Evolutionary conservation across 2,797 vertebrate species (phyloP).

Genomic region (Takifugu ocellatus): DNA sequence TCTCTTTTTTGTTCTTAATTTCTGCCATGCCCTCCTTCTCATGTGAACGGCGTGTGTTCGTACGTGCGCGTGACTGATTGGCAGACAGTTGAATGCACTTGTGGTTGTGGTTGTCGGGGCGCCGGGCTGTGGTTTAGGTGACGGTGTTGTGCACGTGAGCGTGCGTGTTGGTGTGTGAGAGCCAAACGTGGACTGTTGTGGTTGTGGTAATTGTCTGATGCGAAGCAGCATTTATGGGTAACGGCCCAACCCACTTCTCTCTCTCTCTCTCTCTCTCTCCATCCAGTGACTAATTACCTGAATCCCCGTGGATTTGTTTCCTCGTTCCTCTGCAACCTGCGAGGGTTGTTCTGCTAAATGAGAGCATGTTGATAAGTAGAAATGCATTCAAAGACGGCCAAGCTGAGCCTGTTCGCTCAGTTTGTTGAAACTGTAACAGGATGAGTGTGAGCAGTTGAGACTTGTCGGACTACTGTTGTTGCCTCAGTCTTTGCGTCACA

Average conservation of each 20-base stretch:
- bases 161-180: slow-evolving; percentile 7
- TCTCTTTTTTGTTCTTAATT: slow-evolving; percentile 33
- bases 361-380: slow-evolving; percentile 58
- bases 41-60: slow-evolving; percentile 11
- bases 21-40: slow-evolving; percentile 28
- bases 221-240: slow-evolving; percentile 56
- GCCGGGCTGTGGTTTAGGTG: slow-evolving; percentile 51
- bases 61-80: slow-evolving; percentile 30
- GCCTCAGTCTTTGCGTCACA: too few species aligned
- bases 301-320: slow-evolving; percentile 65
- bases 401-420: slow-evolving; percentile 17
- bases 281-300: slow-evolving; percentile 70
- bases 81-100: slow-evolving; percentile 63
- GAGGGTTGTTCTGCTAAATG: slow-evolving; percentile 63
- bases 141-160: slow-evolving; percentile 32
- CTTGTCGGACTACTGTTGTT: too few species aligned
- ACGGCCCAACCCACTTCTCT: slow-evolving; percentile 38
- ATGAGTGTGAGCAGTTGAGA: slow-evolving; percentile 3
- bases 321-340: slow-evolving; percentile 60
- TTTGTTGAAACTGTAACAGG: slow-evolving; percentile 8
- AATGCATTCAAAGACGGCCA: slow-evolving; percentile 42
- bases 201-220: slow-evolving; percentile 68
- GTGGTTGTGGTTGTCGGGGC: slow-evolving; percentile 66
- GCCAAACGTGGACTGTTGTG: slow-evolving; percentile 58
- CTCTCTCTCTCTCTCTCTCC: slow-evolving; percentile 18